These are phyloP conservation scores for Radopholus similis DNA, from an alignment of 1,140 invertebrate species.

Conservation along the genomic window DNA sequence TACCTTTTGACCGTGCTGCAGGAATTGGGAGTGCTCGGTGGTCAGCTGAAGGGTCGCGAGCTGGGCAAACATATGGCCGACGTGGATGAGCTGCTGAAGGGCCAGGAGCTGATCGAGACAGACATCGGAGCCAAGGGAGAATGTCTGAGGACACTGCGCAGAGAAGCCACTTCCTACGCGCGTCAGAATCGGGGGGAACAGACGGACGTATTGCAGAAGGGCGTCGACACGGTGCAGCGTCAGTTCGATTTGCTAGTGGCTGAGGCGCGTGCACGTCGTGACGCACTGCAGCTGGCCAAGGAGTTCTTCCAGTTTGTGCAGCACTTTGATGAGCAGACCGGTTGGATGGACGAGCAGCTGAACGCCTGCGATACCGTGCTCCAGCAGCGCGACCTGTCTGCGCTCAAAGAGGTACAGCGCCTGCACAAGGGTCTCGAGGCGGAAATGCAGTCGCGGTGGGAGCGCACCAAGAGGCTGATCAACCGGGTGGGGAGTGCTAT, in stretches of 20 bases:
- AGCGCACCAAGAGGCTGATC: conserved; percentile 74
- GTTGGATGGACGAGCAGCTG: conserved; percentile 86
- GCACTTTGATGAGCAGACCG: conserved; percentile 86
- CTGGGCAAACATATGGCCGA: conserved; percentile 83
- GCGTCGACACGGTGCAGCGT: conserved; percentile 42
- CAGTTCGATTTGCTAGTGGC: conserved; percentile 66
- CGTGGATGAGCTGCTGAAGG: conserved; percentile 86
- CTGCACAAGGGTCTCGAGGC: conserved; percentile 68
- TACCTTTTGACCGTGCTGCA: too few species aligned
- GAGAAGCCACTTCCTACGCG: not conserved
- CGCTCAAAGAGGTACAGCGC: conserved; percentile 64
- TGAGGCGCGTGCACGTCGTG: conserved; percentile 73
- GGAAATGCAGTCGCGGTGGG: conserved; percentile 79
- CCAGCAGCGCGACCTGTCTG: conserved; percentile 85
- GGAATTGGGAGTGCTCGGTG: not conserved
- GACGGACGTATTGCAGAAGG: not conserved
- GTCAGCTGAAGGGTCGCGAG: conserved; percentile 64
- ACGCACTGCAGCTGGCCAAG: conserved; percentile 79
- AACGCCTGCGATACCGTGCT: conserved; percentile 81
- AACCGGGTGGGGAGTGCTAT: too few species aligned
- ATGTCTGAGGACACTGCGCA: not conserved
- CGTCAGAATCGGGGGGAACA: too few species aligned
- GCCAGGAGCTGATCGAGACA: conserved; percentile 82
- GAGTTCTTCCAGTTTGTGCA: conserved; percentile 90
- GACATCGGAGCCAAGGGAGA: conserved; percentile 61